These are phyloP conservation scores for Drosophila ambigua DNA, from an alignment of 1,140 invertebrate species.

Conservation along the genomic window DNA sequence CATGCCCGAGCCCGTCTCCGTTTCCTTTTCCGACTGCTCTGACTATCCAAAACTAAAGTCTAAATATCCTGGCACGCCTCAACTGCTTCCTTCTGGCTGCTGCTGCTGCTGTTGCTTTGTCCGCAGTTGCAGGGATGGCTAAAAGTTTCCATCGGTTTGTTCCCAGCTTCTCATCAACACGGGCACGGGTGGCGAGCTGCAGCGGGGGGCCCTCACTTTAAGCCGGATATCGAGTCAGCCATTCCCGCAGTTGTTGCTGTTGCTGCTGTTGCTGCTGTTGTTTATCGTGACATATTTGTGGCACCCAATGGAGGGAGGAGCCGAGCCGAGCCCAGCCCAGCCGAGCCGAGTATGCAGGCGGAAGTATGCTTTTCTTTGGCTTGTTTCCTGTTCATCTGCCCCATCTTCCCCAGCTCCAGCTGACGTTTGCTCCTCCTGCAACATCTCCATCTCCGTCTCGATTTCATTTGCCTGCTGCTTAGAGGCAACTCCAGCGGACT, in stretches of 20 bases:
- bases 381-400: slow-evolving; percentile 54
- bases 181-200: not conserved
- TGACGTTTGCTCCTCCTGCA: slow-evolving; percentile 34
- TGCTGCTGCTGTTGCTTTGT: slow-evolving; percentile 8
- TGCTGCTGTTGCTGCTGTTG: slow-evolving; percentile 50
- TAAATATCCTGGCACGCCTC: slow-evolving; percentile 62
- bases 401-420: not conserved
- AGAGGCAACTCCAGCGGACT: slow-evolving; percentile 15
- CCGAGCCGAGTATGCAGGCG: slow-evolving; percentile 42
- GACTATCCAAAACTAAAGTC: slow-evolving; percentile 53
- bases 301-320: slow-evolving; percentile 5
- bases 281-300: slow-evolving; percentile 73
- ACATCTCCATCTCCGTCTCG: slow-evolving; percentile 52
- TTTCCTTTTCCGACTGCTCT: not conserved
- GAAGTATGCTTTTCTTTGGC: slow-evolving; percentile 69
- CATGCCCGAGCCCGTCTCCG: not conserved
- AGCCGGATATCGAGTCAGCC: slow-evolving; percentile 69
- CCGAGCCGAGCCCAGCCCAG: too few species aligned
- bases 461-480: slow-evolving; percentile 55
- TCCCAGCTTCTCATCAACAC: slow-evolving; percentile 21
- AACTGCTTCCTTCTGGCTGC: slow-evolving; percentile 43
- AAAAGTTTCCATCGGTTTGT: slow-evolving; percentile 54
- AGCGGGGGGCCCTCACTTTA: slow-evolving; percentile 6
- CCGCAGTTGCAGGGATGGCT: slow-evolving; percentile 27
- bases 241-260: slow-evolving; percentile 41